phyloP scores from a whole-genome alignment of 1,140 invertebrate genomes.

The Ganaspis sp. region DNA sequence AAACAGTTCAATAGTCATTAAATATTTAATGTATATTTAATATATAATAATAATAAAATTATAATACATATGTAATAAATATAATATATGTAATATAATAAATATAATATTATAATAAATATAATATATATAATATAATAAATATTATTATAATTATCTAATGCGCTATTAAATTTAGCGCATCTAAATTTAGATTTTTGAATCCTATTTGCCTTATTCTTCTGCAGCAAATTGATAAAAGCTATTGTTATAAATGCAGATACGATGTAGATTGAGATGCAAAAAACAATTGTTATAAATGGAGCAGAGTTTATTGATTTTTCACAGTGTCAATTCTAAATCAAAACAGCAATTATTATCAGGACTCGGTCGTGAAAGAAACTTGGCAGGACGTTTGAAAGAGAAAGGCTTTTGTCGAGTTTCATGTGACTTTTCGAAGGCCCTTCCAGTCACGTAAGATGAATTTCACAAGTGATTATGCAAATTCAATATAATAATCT shows the following conservation, averaged over 20 bases:
- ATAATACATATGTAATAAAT: too few relatives aligned
- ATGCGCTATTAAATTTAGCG: too few relatives aligned
- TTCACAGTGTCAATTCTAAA: not conserved
- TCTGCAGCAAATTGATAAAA: too few relatives aligned
- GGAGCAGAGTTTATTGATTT: not conserved
- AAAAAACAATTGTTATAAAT: not conserved
- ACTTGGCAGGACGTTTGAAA: constrained; percentile 1
- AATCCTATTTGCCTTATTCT: too few relatives aligned
- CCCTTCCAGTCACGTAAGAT: not conserved
- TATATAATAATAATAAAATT: too few relatives aligned
- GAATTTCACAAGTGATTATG: not conserved
- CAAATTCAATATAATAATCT: not conserved
- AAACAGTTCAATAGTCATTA: too few relatives aligned
- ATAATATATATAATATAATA: too few relatives aligned
- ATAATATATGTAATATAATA: too few relatives aligned
- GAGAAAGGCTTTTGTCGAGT: not conserved
- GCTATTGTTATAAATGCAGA: not conserved
- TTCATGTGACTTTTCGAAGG: not conserved
- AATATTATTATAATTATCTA: too few relatives aligned
- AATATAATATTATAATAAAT: too few relatives aligned
- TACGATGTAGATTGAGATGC: not conserved
- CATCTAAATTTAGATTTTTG: too few relatives aligned
- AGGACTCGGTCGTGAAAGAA: not conserved
- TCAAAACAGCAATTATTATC: not conserved
- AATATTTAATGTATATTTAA: too few relatives aligned